Evolutionary conservation across 2,113 vertebrate genomes (phyloP).

Genomic region (Myrmophylax atrothorax): DNA sequence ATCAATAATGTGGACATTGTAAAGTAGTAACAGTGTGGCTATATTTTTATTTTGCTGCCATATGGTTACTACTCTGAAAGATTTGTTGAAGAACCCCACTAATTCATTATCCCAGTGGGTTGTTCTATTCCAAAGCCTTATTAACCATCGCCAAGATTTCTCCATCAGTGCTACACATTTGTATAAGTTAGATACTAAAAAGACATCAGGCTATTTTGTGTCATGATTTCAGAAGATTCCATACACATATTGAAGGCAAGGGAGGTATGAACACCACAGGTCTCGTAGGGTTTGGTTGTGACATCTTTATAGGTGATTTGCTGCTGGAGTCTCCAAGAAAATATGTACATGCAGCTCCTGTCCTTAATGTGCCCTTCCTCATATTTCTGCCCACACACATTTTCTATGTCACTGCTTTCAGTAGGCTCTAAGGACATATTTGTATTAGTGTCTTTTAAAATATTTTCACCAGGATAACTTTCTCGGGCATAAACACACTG

Average conservation of each 20-base stretch:
- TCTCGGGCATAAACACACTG: neutral
- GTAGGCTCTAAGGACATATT: neutral
- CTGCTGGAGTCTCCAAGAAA: neutral
- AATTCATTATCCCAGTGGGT: neutral
- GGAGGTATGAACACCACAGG: neutral
- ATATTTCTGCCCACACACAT: neutral
- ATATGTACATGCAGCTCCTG: fast-evolving
- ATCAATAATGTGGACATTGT: neutral
- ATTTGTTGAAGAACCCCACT: neutral
- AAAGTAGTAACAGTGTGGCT: neutral
- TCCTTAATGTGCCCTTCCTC: neutral
- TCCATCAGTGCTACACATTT: neutral
- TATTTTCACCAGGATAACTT: neutral
- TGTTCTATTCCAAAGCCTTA: neutral
- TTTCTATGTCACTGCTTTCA: neutral
- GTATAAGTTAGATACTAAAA: neutral
- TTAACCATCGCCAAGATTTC: neutral
- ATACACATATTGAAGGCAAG: neutral
- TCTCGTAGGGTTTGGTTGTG: neutral
- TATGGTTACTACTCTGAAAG: neutral
- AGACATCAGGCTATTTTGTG: neutral
- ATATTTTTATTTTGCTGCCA: neutral
- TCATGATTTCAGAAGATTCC: neutral
- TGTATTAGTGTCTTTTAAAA: neutral
- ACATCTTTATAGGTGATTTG: neutral